phyloP scores from a whole-genome alignment of 2,797 vertebrate genomes.

The Sciurus vulgaris region DNA sequence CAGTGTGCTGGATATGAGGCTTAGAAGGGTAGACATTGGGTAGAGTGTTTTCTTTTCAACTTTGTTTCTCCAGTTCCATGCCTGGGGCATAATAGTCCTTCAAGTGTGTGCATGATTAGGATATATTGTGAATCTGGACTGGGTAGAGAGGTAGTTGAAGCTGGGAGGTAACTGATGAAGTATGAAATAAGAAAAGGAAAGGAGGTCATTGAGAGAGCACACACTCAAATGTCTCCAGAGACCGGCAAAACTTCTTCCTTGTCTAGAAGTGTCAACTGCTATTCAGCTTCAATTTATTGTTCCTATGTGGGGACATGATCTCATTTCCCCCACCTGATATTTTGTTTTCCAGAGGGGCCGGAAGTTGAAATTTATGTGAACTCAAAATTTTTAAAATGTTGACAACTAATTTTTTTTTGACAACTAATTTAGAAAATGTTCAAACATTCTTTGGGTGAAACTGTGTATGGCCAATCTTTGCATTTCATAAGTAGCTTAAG shows the following conservation, averaged over 20 bases:
- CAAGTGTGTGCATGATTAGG: slow-evolving; percentile 28
- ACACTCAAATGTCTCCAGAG: background rate
- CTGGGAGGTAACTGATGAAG: background rate
- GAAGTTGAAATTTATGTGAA: slow-evolving; percentile 33
- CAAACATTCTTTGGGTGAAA: background rate
- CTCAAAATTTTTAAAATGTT: slow-evolving; percentile 31
- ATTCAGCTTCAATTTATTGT: background rate
- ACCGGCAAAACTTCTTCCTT: background rate
- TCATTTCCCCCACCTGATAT: background rate
- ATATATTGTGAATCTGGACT: background rate
- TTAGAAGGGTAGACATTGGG: background rate
- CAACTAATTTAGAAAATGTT: slow-evolving; percentile 38
- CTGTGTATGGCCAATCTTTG: background rate
- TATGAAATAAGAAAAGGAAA: background rate
- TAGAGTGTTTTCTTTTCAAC: background rate
- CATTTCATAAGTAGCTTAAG: background rate
- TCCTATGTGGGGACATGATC: background rate
- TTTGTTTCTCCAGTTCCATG: slow-evolving; percentile 16
- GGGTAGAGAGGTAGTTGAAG: background rate
- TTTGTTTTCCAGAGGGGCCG: slow-evolving; percentile 42
- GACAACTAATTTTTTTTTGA: slow-evolving; percentile 15
- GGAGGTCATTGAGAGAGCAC: background rate
- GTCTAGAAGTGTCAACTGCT: slow-evolving; percentile 13
- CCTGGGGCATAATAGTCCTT: background rate
- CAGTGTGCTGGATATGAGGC: background rate